phyloP scores from a whole-genome alignment of 2,888 invertebrate species.

The Himalopsyche tibetana region DNA sequence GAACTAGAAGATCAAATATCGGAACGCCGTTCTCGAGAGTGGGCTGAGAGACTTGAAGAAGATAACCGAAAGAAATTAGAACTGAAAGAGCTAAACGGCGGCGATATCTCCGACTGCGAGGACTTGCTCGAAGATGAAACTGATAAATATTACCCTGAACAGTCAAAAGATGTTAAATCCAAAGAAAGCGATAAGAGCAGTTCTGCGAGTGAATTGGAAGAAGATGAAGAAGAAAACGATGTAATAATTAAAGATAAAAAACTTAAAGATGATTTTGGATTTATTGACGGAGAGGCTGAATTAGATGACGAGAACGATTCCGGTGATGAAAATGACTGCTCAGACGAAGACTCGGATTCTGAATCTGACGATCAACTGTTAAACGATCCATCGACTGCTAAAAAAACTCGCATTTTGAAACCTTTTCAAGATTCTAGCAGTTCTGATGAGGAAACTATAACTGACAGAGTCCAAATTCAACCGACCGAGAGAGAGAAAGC shows the following conservation, averaged over 20 bases:
- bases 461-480: neutral
- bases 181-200: constrained; percentile 72
- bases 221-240: constrained; percentile 73
- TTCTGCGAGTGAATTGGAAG: constrained; percentile 75
- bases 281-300: constrained; percentile 76
- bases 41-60: constrained; percentile 80
- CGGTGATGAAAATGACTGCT: constrained; percentile 66
- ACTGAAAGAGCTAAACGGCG: constrained; percentile 69
- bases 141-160: constrained; percentile 67
- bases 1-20: constrained; percentile 84
- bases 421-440: constrained; percentile 59
- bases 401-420: constrained; percentile 59
- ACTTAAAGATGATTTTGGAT: constrained; percentile 72
- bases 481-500: neutral
- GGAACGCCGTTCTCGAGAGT: constrained; percentile 82
- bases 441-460: constrained; percentile 57
- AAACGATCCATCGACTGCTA: neutral
- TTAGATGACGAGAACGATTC: constrained; percentile 71
- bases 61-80: constrained; percentile 72
- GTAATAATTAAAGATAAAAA: constrained; percentile 70
- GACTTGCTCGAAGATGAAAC: constrained; percentile 72
- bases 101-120: constrained; percentile 70
- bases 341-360: constrained; percentile 50
- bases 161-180: constrained; percentile 70
- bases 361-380: constrained; percentile 66